A percentile compares a stretch with the other conserved stretches of the same genome.
These are phyloP conservation scores for Sebastolobus alascanus DNA, from an alignment of 2,797 vertebrate species.

Conservation along the genomic window DNA sequence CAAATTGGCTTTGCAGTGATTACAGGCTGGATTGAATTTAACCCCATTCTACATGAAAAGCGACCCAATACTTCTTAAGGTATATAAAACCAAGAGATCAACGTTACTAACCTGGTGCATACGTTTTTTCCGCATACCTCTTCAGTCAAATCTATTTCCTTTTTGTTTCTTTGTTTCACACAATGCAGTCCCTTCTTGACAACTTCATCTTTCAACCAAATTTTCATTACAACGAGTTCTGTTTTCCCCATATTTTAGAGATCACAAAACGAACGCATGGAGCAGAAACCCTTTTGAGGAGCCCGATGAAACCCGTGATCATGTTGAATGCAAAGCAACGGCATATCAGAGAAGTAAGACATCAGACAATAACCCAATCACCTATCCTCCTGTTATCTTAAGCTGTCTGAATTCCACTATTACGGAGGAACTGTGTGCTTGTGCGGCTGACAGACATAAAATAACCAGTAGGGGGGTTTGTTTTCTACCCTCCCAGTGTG, in stretches of 20 bases:
- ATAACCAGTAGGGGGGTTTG: slow-evolving; percentile 87
- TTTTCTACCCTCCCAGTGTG: slow-evolving; percentile 86
- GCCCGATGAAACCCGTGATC: slow-evolving; percentile 76
- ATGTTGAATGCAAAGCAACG: slow-evolving; percentile 77
- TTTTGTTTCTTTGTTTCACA: slow-evolving; percentile 24
- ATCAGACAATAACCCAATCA: slow-evolving; percentile 86
- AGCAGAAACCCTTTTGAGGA: slow-evolving; percentile 76
- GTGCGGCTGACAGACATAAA: slow-evolving; percentile 85
- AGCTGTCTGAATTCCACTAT: slow-evolving; percentile 85
- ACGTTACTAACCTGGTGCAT: background rate
- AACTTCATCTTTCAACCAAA: slow-evolving; percentile 39
- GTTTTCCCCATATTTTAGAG: slow-evolving; percentile 68
- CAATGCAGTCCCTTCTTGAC: slow-evolving; percentile 21
- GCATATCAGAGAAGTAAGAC: slow-evolving; percentile 83
- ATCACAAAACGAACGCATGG: slow-evolving; percentile 67
- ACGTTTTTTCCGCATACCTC: background rate
- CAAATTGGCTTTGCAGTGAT: slow-evolving; percentile 82
- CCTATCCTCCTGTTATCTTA: slow-evolving; percentile 85
- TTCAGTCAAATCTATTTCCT: slow-evolving; percentile 24
- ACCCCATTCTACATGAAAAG: slow-evolving; percentile 55
- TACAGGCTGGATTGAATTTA: slow-evolving; percentile 74
- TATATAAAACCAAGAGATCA: slow-evolving; percentile 30
- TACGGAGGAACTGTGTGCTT: slow-evolving; percentile 80
- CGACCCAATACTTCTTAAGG: slow-evolving; percentile 18
- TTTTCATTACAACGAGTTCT: slow-evolving; percentile 46